Evolutionary conservation across 2,797 vertebrate species (phyloP), one percentile per base, ranked within the genome.

Genomic region (Odontamblyopus rebecca): DNA sequence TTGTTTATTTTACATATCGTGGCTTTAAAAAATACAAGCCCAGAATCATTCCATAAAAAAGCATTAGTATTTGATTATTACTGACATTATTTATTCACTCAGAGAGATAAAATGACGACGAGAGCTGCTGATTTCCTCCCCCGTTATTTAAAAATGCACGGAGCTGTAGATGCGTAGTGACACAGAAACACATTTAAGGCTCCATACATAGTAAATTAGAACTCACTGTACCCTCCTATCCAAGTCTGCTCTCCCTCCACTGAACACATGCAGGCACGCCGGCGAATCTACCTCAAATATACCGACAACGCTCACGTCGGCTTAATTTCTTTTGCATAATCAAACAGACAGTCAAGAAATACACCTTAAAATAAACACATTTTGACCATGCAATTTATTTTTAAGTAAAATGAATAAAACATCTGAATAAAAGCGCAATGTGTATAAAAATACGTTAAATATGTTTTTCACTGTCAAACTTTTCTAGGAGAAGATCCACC

Each of bases 381-480:
- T 89, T 68, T 72, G 85, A 70, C 74, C 86, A 77, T 82, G 85
- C 12, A 84, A 90, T 90, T 85, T 80, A 93, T 92, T 86, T 92
- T 92, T 76, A 81, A 90, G 83, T 56, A 70, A 59, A 41, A 82
- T 93, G 68, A 91, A 93, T 93, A 89, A 59, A 27, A 27, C 85
- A 93, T 91, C 85, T 82, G 82, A 62, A 56, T 79, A 85, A 91
- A 87, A 89, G 81, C 76, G 63, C 79, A 85, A 91, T 82, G 82
- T 84, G 73, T 64, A 76, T 88, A 90, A 89, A 85, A 88, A 90
- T 74, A 77, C 89, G 74, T 62, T 44, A 74, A 71, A 44, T 60
- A 74, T 66, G 2, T 9, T 8, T 38, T 38, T 7, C 35, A 38
- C 35, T 8, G 9, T 38, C 35, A 38, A 38, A 38, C 35, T 38